Conservation (phyloP, 1,140 invertebrate genomes). For the Ceratina australensis region DNA sequence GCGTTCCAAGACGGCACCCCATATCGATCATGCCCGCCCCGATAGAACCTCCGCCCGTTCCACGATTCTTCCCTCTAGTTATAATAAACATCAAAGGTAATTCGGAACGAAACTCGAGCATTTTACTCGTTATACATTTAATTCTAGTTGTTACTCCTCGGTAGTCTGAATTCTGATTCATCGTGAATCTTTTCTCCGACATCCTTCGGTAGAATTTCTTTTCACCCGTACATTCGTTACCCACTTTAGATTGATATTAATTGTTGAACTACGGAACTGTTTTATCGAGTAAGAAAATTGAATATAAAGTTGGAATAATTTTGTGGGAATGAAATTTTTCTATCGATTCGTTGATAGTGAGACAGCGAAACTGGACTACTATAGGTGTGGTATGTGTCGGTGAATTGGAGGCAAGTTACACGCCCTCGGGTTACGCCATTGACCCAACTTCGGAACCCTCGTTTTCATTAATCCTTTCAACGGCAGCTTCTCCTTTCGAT, state of each 20-base stretch:
- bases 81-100: background rate
- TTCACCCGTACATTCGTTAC: no score
- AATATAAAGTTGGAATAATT: no score
- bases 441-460: slow-evolving; percentile 61
- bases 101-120: background rate
- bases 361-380: no score
- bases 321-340: no score
- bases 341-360: no score
- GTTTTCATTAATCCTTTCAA: slow-evolving; percentile 64
- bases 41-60: background rate
- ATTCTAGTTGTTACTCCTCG: background rate
- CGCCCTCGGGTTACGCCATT: slow-evolving; percentile 56
- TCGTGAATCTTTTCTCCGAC: no score
- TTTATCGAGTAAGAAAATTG: no score
- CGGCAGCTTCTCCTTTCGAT: background rate
- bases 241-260: no score
- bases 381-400: slow-evolving; percentile 2
- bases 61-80: background rate
- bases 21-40: slow-evolving; percentile 3
- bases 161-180: no score
- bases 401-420: slow-evolving; percentile 51
- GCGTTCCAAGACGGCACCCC: background rate
- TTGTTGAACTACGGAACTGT: no score
- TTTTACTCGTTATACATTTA: background rate
- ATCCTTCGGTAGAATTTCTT: no score